phyloP scores from a whole-genome alignment of 1,140 invertebrate genomes.

The Macrocentrus cingulum region DNA sequence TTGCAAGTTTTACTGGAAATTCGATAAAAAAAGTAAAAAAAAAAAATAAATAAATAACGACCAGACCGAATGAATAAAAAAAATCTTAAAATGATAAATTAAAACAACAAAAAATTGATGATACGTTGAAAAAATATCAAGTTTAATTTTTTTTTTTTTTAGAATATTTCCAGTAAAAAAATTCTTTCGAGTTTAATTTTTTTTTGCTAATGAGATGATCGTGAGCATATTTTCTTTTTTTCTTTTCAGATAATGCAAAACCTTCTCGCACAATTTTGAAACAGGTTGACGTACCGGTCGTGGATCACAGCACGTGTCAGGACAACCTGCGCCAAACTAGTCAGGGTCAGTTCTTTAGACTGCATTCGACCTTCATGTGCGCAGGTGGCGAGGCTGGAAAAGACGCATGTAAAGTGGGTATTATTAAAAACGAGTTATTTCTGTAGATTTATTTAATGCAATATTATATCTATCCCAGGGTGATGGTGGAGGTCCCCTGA shows the following conservation, averaged over 20 bases:
- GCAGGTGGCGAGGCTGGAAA: constrained; percentile 39
- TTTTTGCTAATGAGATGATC: no score
- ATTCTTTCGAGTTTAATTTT: no score
- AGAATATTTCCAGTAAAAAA: no score
- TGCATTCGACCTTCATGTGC: constrained; percentile 66
- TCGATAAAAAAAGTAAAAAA: no score
- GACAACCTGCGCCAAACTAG: constrained; percentile 59
- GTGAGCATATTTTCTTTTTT: no score
- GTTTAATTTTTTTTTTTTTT: no score
- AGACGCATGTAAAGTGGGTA: constrained; percentile 66
- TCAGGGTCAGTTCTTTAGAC: constrained; percentile 60
- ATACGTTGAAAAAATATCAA: no score
- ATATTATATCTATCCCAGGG: constrained; percentile 50
- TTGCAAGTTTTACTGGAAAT: no score
- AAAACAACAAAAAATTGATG: no score
- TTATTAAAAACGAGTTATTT: not conserved
- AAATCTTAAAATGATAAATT: no score
- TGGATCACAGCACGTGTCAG: constrained; percentile 63
- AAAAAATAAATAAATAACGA: no score
- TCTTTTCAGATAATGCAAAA: constrained; percentile 54
- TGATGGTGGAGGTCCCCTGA: constrained; percentile 71
- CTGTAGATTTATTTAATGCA: not conserved
- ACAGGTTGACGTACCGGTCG: constrained; percentile 68
- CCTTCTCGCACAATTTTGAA: constrained; percentile 74
- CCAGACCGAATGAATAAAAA: no score